Evolutionary conservation across 2,888 invertebrate species (phyloP), one percentile per base, ranked within the genome.

Genomic region (Microctonus brassicae): DNA sequence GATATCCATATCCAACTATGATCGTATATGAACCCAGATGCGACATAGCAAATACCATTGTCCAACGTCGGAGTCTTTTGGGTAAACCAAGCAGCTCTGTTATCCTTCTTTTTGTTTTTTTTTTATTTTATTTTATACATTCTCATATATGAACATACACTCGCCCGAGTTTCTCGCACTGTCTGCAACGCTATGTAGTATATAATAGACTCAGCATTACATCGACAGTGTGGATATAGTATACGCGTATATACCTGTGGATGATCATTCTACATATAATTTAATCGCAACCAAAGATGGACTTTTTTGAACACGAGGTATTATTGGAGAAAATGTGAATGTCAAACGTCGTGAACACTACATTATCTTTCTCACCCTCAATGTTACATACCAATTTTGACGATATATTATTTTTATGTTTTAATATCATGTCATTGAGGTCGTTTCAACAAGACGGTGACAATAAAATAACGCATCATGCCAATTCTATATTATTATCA

Each of bases 391-490:
- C 80, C 55, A 61, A 74, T 76, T 78, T 70, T 75, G 79, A 74
- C 82, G 75, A 83, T 86, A 86, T 83, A 83, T 86, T 85, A 86
- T 84, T 85, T 86, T 86, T 85, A 86, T 86, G 86, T 86, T 86
- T 86, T 86, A 86, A 86, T 86, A 86, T 86, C 86, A 85, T 84
- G 86, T 86, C 84, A 80, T 76, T 76, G 78, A 76, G 83, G 84
- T 84, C 86, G 84, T 86, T 86, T 79, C 81, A 80, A 82, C 84
- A 86, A 85, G 76, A 81, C 80, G 86, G 85, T 78, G 85, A 83
- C 84, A 71, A 69, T 69, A 76, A 74, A 76, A 79, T 80, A 76
- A 73, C 67, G 62, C 57, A 26, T 65, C 52, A 57, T 73, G 57
- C 70, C 70, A 63, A 74, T 73, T 58, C 67, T 69, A 53, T 34